These are phyloP conservation scores for Muntiacus muntjak DNA, from an alignment of 2,113 vertebrate species.

Conservation along the genomic window DNA sequence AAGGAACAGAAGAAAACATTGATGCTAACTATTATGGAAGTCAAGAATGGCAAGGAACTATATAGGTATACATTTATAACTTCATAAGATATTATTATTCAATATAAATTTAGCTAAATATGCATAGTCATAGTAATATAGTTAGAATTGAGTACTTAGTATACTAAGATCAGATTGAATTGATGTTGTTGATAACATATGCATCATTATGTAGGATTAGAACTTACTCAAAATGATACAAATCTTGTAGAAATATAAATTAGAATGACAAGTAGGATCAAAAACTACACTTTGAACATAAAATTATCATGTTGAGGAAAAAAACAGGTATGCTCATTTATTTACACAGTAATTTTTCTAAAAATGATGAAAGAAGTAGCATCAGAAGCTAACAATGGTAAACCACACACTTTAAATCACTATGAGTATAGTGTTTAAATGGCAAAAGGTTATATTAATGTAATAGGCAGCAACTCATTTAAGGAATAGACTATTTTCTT, in stretches of 20 bases:
- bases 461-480: neutral
- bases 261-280: neutral
- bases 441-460: neutral
- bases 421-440: neutral
- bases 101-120: constrained; percentile 5
- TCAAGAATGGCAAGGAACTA: constrained; percentile 18
- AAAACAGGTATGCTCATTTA: neutral
- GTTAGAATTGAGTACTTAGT: neutral
- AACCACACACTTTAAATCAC: neutral
- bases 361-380: neutral
- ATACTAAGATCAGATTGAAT: neutral
- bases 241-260: constrained; percentile 36
- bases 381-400: neutral
- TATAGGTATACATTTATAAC: neutral
- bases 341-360: neutral
- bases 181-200: neutral
- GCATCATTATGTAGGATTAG: neutral
- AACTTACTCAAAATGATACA: constrained; percentile 3
- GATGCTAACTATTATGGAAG: constrained; percentile 75
- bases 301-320: neutral
- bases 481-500: neutral
- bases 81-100: neutral
- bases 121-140: neutral
- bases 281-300: constrained; percentile 26
- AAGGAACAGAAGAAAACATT: constrained; percentile 69